These are phyloP conservation scores for Nanorana parkeri DNA, from an alignment of 2,113 vertebrate genomes.

Conservation along the genomic window DNA sequence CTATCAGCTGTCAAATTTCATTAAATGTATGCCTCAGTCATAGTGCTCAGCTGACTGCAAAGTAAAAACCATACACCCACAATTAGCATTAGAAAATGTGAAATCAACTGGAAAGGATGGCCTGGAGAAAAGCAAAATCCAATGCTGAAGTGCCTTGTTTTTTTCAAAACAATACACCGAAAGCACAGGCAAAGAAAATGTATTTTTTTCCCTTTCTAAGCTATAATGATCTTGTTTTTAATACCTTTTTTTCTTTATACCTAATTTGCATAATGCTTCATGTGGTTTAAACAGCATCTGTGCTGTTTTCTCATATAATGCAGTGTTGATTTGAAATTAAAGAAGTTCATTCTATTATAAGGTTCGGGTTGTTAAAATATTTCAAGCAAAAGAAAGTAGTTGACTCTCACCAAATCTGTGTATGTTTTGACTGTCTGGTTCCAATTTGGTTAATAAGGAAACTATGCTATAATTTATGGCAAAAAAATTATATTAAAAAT, in stretches of 20 bases:
- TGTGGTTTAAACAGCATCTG: constrained; percentile 79
- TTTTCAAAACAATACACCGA: constrained; percentile 72
- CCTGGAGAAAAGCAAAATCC: constrained; percentile 79
- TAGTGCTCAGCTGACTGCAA: constrained; percentile 94
- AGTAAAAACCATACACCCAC: constrained; percentile 85
- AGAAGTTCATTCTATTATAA: constrained; percentile 76
- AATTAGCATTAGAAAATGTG: constrained; percentile 99
- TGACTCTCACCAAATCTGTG: neutral
- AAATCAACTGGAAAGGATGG: constrained; percentile 96
- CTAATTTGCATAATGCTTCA: constrained; percentile 82
- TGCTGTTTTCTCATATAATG: constrained; percentile 74
- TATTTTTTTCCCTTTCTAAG: constrained; percentile 67
- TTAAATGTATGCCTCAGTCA: constrained; percentile 94
- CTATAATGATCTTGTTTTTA: constrained; percentile 70
- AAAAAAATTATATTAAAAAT: neutral
- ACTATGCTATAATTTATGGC: neutral
- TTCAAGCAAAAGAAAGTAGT: constrained; percentile 13
- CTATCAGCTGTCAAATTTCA: constrained; percentile 98
- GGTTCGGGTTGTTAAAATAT: constrained; percentile 70
- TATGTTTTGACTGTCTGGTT: neutral
- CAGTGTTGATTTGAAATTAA: constrained; percentile 70
- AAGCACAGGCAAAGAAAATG: constrained; percentile 65
- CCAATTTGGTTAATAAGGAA: neutral
- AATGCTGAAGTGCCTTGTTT: constrained; percentile 75
- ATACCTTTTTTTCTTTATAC: constrained; percentile 63